Evolutionary conservation across 2,888 invertebrate species (phyloP).

Genomic region (Zaprionus obscuricornis): DNA sequence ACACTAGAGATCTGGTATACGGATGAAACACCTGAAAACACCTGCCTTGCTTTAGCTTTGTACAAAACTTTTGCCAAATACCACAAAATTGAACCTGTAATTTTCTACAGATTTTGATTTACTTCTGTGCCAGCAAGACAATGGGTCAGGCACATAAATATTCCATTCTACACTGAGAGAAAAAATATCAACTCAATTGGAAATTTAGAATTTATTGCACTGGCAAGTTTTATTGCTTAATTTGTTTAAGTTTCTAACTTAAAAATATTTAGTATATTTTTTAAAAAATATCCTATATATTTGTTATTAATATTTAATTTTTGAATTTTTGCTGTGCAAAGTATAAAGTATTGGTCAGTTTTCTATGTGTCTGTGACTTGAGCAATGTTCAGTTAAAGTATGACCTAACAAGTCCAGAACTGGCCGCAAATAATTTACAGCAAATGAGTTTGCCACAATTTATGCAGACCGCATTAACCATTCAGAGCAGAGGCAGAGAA

Average conservation of each 20-base stretch:
- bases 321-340: no score
- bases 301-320: no score
- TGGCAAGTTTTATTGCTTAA: no score
- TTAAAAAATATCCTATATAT: no score
- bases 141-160: conserved; percentile 38
- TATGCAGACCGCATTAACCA: conserved; percentile 74
- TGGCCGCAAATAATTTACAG: conserved; percentile 64
- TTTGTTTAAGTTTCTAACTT: no score
- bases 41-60: background rate
- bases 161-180: background rate
- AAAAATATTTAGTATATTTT: no score
- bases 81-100: conserved; percentile 47
- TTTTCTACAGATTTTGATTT: conserved; percentile 67
- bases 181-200: no score
- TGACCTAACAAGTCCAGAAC: conserved; percentile 20
- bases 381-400: conserved; percentile 50
- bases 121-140: conserved; percentile 25
- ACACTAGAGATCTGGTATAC: conserved; percentile 8
- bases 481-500: conserved; percentile 42
- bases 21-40: conserved; percentile 30
- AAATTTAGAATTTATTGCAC: no score
- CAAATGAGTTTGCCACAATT: conserved; percentile 71
- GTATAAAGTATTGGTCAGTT: conserved; percentile 8
- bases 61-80: conserved; percentile 32
- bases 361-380: conserved; percentile 26